Evolutionary conservation across 2,113 vertebrate species (phyloP), one percentile per base, ranked within the genome.

Genomic region (Tauraco erythrolophus): DNA sequence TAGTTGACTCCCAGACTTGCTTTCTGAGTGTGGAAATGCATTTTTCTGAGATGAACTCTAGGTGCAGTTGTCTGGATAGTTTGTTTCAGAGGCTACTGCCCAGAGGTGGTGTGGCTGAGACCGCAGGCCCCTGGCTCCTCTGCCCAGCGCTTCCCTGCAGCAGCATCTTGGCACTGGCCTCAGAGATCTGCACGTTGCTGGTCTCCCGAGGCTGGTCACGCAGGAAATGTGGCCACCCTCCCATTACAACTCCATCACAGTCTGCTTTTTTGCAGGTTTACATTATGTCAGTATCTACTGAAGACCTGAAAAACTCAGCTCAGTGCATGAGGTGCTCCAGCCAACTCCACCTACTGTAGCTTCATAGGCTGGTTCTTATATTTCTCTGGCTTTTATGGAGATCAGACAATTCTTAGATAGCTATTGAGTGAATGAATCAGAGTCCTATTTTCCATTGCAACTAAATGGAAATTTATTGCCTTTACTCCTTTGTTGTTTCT

Each of bases 271-370:
- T 35, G 37, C 75, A 54, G 9, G 5, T 65, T 85, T 46, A 8
- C 6, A 1, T 71, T 50, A 9, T 7, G 28, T 9, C 28, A 39
- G 11, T 13, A 2, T 50, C 56, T 76, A 45, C 33, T 3, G 0
- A 54, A 33, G 54, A 57, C 50, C 41, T 78, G 37, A 58, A 13
- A 14, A 72, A 28, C 25, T 43, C 43, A 17, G 18, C 14, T 62
- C 14, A 4, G 50, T 58, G 18, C 48, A 11, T 30, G 11, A 68
- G 76, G 5, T 53, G 14, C 14, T 56, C 57, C 70, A 51, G 31
- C 70, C n/a, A 50, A 3, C 9, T 65, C 28, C 14, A 4, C 17
- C 22, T 18, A 3, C 0, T 9, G 23, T 0, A 35, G 7, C n/a
- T 62, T 58, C 65, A 41, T 19, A 62, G 22, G 16, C 75, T 43